Evolutionary conservation across 2,888 invertebrate genomes (phyloP), one percentile per base, ranked within the genome.

Genomic region (Thecophora atra): DNA sequence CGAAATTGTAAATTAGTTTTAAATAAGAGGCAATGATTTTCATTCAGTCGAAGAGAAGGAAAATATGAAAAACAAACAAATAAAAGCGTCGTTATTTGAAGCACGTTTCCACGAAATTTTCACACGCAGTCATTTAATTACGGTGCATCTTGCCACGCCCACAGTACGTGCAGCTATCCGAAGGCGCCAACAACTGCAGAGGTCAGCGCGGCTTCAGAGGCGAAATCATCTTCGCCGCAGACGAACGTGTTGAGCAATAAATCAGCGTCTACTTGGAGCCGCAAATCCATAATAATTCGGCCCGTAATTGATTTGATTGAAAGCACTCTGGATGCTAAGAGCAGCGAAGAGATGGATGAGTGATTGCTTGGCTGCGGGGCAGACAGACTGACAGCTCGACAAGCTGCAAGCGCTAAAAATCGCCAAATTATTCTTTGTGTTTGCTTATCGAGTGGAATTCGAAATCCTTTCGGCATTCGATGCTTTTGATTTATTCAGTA

Each of bases 191-290:
- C 2, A 24, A 8, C 2, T 15, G 24, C 47, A 64, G 11, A 64
- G 64, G 44, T 64, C 64, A 64, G 19, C 42, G 64, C 26, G 24
- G 47, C 21, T 21, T 19, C n/a, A 17, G 26, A 15, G 26, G 19
- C 44, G 6, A 42, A 64, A 24, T 44, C 21, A 42, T 21, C 21
- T 37, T 8, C 13, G 21, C 26, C 26, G 56, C 26, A n/a, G 30
- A 3, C 8, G 28, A 13, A 30, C 47, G 51, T 19, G 21, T 54
- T 30, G 26, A 1, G 28, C 28, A 65, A 51, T 28, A 51, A 52
- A 65, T 52, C 65, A 65, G 30, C 51, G 11, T n/a, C 65, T 65
- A 13, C 24, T 65, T 65, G 47, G 28, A 65, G 28, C 19, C 28
- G 28, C 28, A 6, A 28, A 15, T 52, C 24, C 65, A 52, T 52